Base-by-base conservation (phyloP, 2,797 vertebrate species). In the Propithecus deckenii region DNA sequence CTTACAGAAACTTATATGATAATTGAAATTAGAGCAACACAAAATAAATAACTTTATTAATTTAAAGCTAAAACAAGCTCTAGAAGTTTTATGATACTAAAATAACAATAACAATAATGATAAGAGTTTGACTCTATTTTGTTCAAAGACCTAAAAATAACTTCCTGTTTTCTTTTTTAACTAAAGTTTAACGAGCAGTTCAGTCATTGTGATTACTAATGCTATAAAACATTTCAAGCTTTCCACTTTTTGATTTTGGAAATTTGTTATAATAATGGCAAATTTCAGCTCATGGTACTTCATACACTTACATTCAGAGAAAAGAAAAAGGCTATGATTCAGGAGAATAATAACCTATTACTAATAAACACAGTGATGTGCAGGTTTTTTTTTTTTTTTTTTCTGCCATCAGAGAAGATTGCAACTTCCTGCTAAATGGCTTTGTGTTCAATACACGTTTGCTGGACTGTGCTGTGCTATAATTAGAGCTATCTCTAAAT, bases 401-500 rank as follows among this genome's bases (percentile, higher is more conserved):
- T 95, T 90, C 69, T 89, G 50, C 65, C 75, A 69, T 67, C 46
- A 67, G 57, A 79, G 78, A 94, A 46, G 72, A 52, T 14, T n/a
- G 9, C 32, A 65, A 84, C 93, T 92, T 96, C 95, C 88, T 92
- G 38, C 80, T 95, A 95, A 94, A 90, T 96, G 91, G 38, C 41
- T 95, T 80, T 95, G 52, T 96, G 94, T 96, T 97, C 96, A 96
- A 92, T 96, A 92, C 80, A 87, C 96, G 92, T 96, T 92, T 87
- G 30, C 65, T 95, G 83, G 71, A 88, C 52, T 43, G 63, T 85
- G 61, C 76, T 78, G 72, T 87, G 59, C 76, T 95, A 88, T 95
- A 96, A 97, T 97, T 97, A 97, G 96, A 96, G 88, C 59, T 92
- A 92, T 96, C 96, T 88, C 96, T 95, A 96, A 97, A 90, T 97